Base-by-base conservation (phyloP, 2,797 vertebrate species). In the Ceryle rudis region DNA sequence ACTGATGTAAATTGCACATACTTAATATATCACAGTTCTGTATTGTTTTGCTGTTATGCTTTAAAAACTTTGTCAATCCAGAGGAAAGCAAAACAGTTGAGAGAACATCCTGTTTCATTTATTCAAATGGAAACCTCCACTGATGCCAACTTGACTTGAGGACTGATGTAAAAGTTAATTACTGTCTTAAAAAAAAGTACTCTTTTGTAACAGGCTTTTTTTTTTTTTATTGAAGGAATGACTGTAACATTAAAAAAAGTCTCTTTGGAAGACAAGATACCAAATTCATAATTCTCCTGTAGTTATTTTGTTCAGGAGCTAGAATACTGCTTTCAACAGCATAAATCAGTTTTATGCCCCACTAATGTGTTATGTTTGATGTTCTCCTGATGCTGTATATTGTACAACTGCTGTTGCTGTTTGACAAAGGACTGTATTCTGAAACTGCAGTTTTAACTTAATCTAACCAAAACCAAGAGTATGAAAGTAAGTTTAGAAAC, bases 31-130 rank as follows among this genome's bases (percentile, higher is more conserved):
- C 8, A 1, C 51, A 21, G 57, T 62, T 90, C 11, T 67, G 6
- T 37, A 4, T 74, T 47, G 11, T 23, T 72, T 46, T 62, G 33
- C 22, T 67, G 28, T 33, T 83, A 54, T 33, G 14, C 17, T 83
- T 67, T 42, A 52, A 66, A 67, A 46, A 10, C 35, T 33, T 35
- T 21, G 49, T 47, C 7, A 5, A 46, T 65, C 8, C 6, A 42
- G 37, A 42, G 18, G 18, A 51, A 22, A 29, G 37, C 39, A 25
- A 15, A 41, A 21, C 6, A 51, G 2, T 14, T 35, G 19, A 42
- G 80, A 93, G 41, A 96, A 58, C 14, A 86, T 90, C 73, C 92
- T 71, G 31, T 94, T 97, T 41, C 8, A 20, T 7, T 41, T 84
- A 22, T 80, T 82, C 66, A 90, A 80, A 67, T 60, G 16, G 37